Evolutionary conservation across 2,797 vertebrate species (phyloP), one percentile per base, ranked within the genome.

Genomic region (Sebastes matsubarae): DNA sequence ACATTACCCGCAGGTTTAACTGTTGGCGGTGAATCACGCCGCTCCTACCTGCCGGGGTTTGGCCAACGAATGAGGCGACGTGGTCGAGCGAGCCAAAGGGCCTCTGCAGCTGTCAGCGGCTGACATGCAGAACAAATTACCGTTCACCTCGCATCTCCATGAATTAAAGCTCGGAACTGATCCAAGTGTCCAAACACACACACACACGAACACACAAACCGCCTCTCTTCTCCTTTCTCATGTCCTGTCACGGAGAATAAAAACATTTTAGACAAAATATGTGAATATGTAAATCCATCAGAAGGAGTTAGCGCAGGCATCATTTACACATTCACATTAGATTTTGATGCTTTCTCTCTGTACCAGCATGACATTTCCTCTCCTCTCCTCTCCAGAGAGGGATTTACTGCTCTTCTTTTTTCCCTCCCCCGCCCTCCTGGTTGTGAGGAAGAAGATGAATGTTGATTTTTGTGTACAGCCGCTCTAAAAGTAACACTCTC

Each of bases 61-160:
- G 74, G 57, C 75, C 71, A 58, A 81, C 75, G 80, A 77, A 80
- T 42, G 70, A 86, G 75, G 30, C 32, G 18, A 18, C 36, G 9
- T 57, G 72, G 71, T 63, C 7, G 32, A 71, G 50, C 3, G 69
- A 81, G 83, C 87, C 76, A 86, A 61, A 83, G 75, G 84, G 64
- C 81, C 32, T 38, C 74, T 12, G 82, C 71, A 65, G 80, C 83
- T 82, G 81, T 89, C 89, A 75, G 76, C 74, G 0, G 69, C 77
- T 84, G 90, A 90, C 77, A 64, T 69, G 72, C 77, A 67, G 73
- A 76, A 88, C 87, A 87, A 90, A 92, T 87, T 64, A 79, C 68
- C 13, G 60, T 80, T 86, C 86, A 83, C 76, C 83, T 84, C 32
- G 27, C 73, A 75, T 91, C 83, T 83, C 73, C 64, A 55, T 34